phyloP scores from a whole-genome alignment of 2,797 vertebrate species.

The Urosaurus nigricauda region DNA sequence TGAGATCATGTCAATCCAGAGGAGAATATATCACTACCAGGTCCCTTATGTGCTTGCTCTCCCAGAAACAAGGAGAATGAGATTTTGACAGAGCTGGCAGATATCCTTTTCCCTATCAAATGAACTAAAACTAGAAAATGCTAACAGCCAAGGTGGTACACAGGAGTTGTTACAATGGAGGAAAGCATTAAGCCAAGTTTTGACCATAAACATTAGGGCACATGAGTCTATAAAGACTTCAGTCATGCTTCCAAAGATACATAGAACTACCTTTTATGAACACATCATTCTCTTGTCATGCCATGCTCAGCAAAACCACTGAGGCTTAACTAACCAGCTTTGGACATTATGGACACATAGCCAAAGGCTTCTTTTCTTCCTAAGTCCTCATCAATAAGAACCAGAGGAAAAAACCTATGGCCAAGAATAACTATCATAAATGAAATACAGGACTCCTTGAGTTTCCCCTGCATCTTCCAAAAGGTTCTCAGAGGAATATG shows the following conservation, averaged over 20 bases:
- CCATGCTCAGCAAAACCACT: background rate
- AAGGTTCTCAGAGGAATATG: background rate
- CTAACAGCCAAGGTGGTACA: background rate
- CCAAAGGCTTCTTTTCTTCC: background rate
- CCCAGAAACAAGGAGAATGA: background rate
- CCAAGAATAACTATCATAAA: background rate
- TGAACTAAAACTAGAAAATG: background rate
- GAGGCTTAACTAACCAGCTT: background rate
- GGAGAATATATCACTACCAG: constrained; percentile 40
- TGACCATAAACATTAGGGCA: background rate
- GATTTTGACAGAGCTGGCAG: background rate
- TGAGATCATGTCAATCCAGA: constrained; percentile 63
- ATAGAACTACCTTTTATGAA: background rate
- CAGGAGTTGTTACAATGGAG: background rate
- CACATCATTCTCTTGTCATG: background rate
- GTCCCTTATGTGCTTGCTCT: background rate
- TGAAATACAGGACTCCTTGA: background rate
- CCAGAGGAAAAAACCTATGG: background rate
- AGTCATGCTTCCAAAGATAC: background rate
- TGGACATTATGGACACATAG: background rate
- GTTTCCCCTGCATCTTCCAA: background rate
- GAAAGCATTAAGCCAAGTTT: background rate
- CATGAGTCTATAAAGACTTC: background rate
- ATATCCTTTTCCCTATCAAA: background rate
- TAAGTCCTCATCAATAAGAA: background rate